These are phyloP conservation scores for Vireo altiloquus DNA, from an alignment of 2,113 vertebrate species.

Conservation along the genomic window DNA sequence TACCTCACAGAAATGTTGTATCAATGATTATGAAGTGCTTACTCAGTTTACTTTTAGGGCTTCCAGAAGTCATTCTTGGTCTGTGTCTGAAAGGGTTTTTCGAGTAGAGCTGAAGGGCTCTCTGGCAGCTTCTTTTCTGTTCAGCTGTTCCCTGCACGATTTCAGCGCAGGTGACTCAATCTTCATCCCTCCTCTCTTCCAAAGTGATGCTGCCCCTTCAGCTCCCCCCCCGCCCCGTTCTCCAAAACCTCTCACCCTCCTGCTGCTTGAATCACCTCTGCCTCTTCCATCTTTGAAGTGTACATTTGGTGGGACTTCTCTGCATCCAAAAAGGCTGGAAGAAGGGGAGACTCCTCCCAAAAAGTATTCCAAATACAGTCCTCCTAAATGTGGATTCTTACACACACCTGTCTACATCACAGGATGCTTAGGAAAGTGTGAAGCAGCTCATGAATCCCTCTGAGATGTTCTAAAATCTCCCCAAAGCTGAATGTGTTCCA, in stretches of 20 bases:
- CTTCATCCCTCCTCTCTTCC: neutral
- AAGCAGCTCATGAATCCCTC: neutral
- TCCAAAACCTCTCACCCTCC: rapidly evolving
- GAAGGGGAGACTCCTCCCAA: neutral
- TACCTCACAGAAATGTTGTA: neutral
- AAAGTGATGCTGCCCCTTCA: rapidly evolving
- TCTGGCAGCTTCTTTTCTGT: neutral
- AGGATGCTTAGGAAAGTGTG: neutral
- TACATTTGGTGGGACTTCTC: neutral
- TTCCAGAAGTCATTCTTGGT: neutral
- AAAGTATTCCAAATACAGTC: neutral
- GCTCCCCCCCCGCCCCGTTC: neutral
- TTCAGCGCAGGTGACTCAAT: neutral
- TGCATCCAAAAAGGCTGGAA: neutral
- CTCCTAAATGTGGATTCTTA: neutral
- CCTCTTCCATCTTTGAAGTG: neutral
- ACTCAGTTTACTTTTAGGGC: neutral
- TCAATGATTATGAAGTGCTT: neutral
- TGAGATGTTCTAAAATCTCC: neutral
- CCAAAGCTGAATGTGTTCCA: neutral
- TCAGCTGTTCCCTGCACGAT: neutral
- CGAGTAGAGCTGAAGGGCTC: neutral
- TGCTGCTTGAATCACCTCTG: neutral
- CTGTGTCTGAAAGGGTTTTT: neutral
- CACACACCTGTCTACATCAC: neutral